Conservation (phyloP, 2,113 vertebrate species). For the Artemisiospiza belli region DNA sequence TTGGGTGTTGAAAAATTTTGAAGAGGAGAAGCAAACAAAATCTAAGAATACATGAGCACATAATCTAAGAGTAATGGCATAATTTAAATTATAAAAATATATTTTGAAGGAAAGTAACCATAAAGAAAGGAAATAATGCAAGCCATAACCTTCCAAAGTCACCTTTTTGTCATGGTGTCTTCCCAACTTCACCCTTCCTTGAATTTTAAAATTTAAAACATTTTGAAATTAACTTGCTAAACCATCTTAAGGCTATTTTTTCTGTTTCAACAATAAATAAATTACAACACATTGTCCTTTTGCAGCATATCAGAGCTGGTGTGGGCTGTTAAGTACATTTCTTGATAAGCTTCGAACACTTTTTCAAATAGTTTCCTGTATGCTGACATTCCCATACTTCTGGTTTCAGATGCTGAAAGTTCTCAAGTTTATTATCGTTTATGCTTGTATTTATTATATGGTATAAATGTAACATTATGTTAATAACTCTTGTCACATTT, state of each 20-base stretch:
- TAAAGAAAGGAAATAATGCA: background rate
- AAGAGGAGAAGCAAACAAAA: background rate
- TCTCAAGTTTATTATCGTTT: background rate
- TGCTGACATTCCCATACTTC: background rate
- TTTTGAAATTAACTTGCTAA: background rate
- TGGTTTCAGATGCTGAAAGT: background rate
- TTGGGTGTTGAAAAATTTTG: background rate
- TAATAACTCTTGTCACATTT: background rate
- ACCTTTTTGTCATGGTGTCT: background rate
- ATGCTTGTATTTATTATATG: background rate
- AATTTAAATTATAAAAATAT: background rate
- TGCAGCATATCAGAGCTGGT: background rate
- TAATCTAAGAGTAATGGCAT: background rate
- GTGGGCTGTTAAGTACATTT: background rate
- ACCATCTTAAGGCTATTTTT: background rate
- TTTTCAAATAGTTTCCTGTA: background rate
- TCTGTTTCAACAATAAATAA: background rate
- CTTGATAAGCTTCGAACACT: background rate
- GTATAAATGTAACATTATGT: background rate
- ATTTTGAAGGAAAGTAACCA: background rate
- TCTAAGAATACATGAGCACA: background rate
- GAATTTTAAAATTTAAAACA: background rate
- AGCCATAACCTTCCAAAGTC: background rate
- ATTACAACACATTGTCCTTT: background rate
- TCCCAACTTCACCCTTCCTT: background rate